phyloP scores from a whole-genome alignment of 2,888 invertebrate species.

The Parasteatoda lunata region DNA sequence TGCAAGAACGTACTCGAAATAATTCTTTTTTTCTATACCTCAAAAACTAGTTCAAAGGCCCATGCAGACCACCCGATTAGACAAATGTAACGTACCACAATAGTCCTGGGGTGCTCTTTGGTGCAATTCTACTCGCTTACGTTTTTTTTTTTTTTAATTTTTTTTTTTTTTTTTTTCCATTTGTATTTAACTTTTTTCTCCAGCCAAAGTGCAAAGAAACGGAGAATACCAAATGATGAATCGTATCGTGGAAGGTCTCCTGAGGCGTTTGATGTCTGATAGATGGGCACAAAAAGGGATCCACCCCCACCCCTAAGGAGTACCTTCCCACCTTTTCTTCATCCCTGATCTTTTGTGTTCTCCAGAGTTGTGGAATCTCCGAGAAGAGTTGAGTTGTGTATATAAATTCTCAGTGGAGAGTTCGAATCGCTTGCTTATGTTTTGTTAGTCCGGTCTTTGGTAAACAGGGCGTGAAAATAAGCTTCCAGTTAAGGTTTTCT shows the following conservation, averaged over 20 bases:
- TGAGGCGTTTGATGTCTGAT: slow-evolving; percentile 49
- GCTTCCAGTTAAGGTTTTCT: slow-evolving; percentile 31
- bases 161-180: neutral
- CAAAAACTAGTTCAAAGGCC: too few relatives aligned
- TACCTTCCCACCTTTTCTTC: neutral
- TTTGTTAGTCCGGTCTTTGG: slow-evolving; percentile 41
- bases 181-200: neutral
- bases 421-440: slow-evolving; percentile 45
- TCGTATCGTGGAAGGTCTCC: slow-evolving; percentile 46
- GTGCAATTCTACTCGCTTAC: neutral
- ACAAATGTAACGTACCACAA: slow-evolving; percentile 43
- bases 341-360: neutral
- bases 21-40: too few relatives aligned
- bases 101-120: slow-evolving; percentile 15
- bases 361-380: neutral
- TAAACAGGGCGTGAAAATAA: slow-evolving; percentile 59
- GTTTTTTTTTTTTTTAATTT: neutral
- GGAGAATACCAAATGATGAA: slow-evolving; percentile 45
- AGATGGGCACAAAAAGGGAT: slow-evolving; percentile 39
- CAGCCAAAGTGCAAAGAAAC: slow-evolving; percentile 22
- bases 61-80: slow-evolving; percentile 13
- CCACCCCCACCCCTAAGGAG: neutral
- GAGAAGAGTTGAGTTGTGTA: slow-evolving; percentile 17
- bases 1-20: too few relatives aligned
- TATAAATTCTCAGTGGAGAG: slow-evolving; percentile 33